Base-by-base conservation (phyloP, 2,797 vertebrate genomes). In the Sebastiscus tertius region DNA sequence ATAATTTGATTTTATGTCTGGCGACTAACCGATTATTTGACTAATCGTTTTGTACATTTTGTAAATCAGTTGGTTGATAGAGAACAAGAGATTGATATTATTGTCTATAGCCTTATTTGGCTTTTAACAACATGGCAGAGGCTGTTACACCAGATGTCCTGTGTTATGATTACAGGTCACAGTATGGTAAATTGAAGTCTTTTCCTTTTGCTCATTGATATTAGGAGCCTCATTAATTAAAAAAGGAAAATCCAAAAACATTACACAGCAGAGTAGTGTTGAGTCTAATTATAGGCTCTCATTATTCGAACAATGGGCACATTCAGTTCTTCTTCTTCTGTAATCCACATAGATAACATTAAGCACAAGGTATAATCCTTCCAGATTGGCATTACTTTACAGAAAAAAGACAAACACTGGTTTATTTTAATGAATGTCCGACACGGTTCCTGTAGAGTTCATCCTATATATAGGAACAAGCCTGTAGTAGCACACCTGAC, bases 341-440 rank as follows among this genome's bases (percentile, higher is more conserved):
- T 89, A 83, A 85, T 91, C 84, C 91, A 86, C 63, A 80, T 14
- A 83, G 76, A 87, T 86, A 89, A 87, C 76, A 85, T 84, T 70
- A 82, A 83, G 46, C 67, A 67, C 39, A 16, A 72, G 18, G 49
- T 78, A 79, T 87, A 83, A 88, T 88, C 85, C 79, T 70, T 56
- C 22, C 68, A 79, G 79, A 88, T 82, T 82, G 78, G 46, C 77
- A 74, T 86, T 81, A 81, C 79, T 83, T 74, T 54, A 81, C 31
- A 27, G 68, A 56, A 58, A 81, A 52, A 82, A 78, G 75, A 85
- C 64, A 82, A 83, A 78, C 62, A 70, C 42, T 79, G 75, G 56
- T 79, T 79, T 81, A 75, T 76, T 78, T 36, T 58, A 55, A 61
- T 79, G 62, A 62, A 27, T 3, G 73, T 79, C 59, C 52, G 49